Evolutionary conservation across 2,797 vertebrate genomes (phyloP), one percentile per base, ranked within the genome.

Genomic region (Enteromius radiatus): DNA sequence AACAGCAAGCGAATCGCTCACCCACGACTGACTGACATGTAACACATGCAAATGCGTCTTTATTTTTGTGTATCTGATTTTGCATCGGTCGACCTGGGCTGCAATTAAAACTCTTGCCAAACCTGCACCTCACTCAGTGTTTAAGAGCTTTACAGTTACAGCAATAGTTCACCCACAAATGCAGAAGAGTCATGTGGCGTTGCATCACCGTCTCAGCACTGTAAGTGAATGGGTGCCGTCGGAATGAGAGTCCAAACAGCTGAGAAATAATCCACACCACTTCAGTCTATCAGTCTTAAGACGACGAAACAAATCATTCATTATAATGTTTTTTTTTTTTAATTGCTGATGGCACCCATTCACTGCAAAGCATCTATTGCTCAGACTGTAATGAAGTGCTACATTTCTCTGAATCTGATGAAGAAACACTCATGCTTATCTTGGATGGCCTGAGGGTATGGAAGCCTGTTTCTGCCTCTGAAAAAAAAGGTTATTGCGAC

Each of bases 11-110:
- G 21, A 73, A 56, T 59, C 43, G 41, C 78, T 65, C 74, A 65
- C 63, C 64, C 56, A 6, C 31, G 70, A 79, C 78, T 19, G 82
- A 84, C 78, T 52, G 73, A 47, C 28, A 36, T 80, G 70, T 49
- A 78, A 74, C 28, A 74, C 28, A 41, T 71, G 63, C 43, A 75
- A 15, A 33, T n/a, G n/a, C 19, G 17, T 36, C 68, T 43, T 47
- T 54, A 80, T 59, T 64, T 63, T 78, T 80, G 26, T 70, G 43
- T n/a, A 23, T 67, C n/a, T 69, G 78, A 23, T 76, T 70, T 23
- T 23, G 31, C 36, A 17, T 65, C 33, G 15, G 69, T 65, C 49
- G 38, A 26, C 26, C 59, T 38, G 36, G 23, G 64, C 70, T 14
- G 68, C 52, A 5, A 45, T 70, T 59, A 5, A 15, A 71, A 73